phyloP scores from a whole-genome alignment of 2,797 vertebrate genomes.

The Bucorvus abyssinicus region DNA sequence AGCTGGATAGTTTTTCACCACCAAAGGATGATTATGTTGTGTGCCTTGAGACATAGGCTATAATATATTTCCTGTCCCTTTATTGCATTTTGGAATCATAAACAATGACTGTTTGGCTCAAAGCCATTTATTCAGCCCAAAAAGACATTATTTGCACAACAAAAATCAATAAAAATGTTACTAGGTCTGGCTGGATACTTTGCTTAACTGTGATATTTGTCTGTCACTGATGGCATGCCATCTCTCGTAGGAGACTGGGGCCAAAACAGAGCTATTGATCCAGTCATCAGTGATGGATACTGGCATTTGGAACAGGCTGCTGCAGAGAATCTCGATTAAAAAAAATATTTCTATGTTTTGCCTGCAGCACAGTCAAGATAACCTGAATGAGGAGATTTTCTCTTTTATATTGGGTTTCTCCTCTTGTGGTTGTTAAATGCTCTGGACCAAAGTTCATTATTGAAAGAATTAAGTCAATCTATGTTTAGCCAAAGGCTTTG shows the following conservation, averaged over 20 bases:
- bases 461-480: conserved; percentile 83
- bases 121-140: conserved; percentile 99
- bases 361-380: conserved; percentile 81
- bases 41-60: conserved; percentile 91
- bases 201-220: conserved; percentile 99
- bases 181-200: conserved; percentile 93
- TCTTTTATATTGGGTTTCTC: conserved; percentile 78
- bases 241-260: conserved; percentile 93
- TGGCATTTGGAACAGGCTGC: conserved; percentile 89
- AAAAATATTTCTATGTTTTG: conserved; percentile 82
- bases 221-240: conserved; percentile 98
- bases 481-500: conserved; percentile 81
- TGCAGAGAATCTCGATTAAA: conserved; percentile 83
- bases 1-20: conserved; percentile 84
- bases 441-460: conserved; percentile 81
- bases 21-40: conserved; percentile 91
- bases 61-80: conserved; percentile 95
- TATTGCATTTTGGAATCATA: conserved; percentile 96
- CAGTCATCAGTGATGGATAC: conserved; percentile 97
- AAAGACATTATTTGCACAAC: conserved; percentile 97
- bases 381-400: conserved; percentile 75
- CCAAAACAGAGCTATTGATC: conserved; percentile 99
- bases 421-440: conserved; percentile 78
- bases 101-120: conserved; percentile 97
- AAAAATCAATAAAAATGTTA: conserved; percentile 98